Conservation (phyloP, 2,888 invertebrate species). For the Strigamia transsilvanica region DNA sequence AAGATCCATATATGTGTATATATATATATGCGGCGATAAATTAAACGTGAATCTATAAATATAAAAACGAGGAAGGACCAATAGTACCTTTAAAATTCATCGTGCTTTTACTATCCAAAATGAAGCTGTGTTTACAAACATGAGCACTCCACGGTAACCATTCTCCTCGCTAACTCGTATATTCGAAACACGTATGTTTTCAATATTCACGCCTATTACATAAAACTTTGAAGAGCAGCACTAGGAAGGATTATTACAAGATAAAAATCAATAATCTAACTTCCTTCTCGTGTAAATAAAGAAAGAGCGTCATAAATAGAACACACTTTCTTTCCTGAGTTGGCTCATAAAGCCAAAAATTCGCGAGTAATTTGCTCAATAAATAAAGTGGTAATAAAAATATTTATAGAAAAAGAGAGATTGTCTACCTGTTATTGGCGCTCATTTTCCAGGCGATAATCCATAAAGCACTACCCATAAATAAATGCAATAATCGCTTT, state of each 20-base stretch:
- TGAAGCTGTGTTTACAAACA: background rate
- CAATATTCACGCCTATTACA: background rate
- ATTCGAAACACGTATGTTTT: slow-evolving; percentile 11
- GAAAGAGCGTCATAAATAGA: background rate
- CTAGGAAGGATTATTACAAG: background rate
- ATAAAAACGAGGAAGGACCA: background rate
- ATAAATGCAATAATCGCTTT: background rate
- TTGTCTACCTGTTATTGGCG: slow-evolving; percentile 1
- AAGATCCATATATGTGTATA: background rate
- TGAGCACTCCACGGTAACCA: background rate
- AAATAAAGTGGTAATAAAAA: background rate
- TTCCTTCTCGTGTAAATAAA: slow-evolving; percentile 4
- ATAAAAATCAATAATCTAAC: slow-evolving; percentile 20
- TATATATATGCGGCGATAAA: too few relatives aligned
- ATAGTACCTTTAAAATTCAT: background rate
- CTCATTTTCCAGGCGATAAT: slow-evolving; percentile 1
- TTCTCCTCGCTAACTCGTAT: background rate
- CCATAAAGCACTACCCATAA: slow-evolving; percentile 10
- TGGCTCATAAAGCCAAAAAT: background rate
- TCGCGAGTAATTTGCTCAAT: background rate
- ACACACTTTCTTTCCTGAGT: background rate
- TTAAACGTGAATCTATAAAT: too few relatives aligned
- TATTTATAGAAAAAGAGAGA: background rate
- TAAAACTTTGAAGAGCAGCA: background rate
- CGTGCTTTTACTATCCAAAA: background rate